phyloP scores from a whole-genome alignment of 2,113 vertebrate genomes.

The Suncus etruscus region DNA sequence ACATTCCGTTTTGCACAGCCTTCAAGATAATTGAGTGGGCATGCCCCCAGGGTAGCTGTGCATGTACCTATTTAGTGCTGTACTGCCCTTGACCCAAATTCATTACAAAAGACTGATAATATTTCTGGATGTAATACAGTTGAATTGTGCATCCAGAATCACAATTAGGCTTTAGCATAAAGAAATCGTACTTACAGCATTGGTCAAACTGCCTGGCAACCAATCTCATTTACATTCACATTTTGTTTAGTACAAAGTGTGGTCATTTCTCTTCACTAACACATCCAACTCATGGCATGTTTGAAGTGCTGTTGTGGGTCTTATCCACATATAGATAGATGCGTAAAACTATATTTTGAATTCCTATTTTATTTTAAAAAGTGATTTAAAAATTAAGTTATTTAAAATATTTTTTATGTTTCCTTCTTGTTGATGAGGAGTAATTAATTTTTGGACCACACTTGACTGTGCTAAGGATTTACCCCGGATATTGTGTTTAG shows the following conservation, averaged over 20 bases:
- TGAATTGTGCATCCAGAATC: slow-evolving; percentile 65
- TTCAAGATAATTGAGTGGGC: background rate
- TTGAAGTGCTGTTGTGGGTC: too few species aligned
- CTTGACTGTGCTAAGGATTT: too few species aligned
- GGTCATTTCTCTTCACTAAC: background rate
- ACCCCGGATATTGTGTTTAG: background rate
- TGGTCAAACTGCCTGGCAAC: background rate
- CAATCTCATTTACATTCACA: background rate
- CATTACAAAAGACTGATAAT: slow-evolving; percentile 51
- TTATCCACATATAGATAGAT: too few species aligned
- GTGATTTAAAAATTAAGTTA: too few species aligned
- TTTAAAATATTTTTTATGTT: too few species aligned
- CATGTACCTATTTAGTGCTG: slow-evolving; percentile 44
- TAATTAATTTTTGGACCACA: too few species aligned
- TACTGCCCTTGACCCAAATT: slow-evolving; percentile 63
- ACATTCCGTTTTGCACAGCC: background rate
- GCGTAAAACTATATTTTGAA: too few species aligned
- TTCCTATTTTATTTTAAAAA: too few species aligned
- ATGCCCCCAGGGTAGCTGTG: slow-evolving; percentile 16
- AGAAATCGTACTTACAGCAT: slow-evolving; percentile 21
- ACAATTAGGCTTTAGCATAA: slow-evolving; percentile 68
- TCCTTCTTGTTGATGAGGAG: too few species aligned
- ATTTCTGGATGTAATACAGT: slow-evolving; percentile 53
- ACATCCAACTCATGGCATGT: background rate
- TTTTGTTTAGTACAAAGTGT: background rate